Conservation (phyloP, 2,113 vertebrate genomes). For the Melanerpes aurifrons region DNA sequence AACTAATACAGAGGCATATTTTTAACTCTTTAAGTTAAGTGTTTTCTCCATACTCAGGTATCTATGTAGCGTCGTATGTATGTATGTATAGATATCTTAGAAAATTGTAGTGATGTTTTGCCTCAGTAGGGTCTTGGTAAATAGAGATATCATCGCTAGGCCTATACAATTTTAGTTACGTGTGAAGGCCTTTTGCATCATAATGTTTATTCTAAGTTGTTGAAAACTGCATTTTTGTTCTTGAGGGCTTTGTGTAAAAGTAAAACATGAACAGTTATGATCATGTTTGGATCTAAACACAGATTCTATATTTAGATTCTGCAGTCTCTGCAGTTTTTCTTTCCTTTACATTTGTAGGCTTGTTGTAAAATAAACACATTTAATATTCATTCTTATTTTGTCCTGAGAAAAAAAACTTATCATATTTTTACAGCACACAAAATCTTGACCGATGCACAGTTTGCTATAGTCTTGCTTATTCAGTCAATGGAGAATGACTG, state of each 20-base stretch:
- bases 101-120: background rate
- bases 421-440: background rate
- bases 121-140: background rate
- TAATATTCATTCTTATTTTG: background rate
- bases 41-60: background rate
- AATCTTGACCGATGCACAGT: background rate
- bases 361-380: background rate
- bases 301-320: too few species aligned
- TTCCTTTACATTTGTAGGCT: background rate
- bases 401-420: background rate
- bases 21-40: background rate
- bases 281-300: background rate
- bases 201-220: background rate
- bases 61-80: background rate
- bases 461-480: background rate
- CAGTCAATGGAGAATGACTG: background rate
- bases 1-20: background rate
- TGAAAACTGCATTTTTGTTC: background rate
- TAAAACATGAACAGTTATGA: background rate
- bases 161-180: background rate
- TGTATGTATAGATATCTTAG: background rate
- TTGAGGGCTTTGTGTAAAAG: background rate
- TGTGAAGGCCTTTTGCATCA: background rate
- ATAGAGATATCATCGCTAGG: background rate
- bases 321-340: background rate